Percentiles rank a stretch among this genome's conserved stretches.
Conservation (phyloP, 2,797 vertebrate genomes). For the Centropyge bicolor region DNA sequence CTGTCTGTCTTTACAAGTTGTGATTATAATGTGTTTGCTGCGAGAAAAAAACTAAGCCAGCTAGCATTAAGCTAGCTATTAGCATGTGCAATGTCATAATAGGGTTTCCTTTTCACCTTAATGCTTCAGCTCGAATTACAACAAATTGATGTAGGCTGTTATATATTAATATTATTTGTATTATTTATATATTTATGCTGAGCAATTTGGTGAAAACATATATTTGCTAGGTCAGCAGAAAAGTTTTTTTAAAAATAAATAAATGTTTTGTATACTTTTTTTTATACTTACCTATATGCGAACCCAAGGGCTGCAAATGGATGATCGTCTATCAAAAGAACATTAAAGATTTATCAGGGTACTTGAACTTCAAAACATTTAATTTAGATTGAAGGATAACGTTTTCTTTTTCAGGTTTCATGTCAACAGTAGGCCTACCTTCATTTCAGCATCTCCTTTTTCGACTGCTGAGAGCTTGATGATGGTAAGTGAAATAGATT, state of each 20-base stretch:
- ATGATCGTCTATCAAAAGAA: neutral
- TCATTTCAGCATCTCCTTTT: neutral
- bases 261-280: too few species aligned
- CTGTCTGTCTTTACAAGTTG: neutral
- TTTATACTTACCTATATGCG: neutral
- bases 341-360: neutral
- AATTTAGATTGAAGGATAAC: neutral
- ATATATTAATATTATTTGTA: neutral
- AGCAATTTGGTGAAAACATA: neutral
- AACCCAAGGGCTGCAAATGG: neutral
- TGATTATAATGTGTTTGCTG: neutral
- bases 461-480: neutral
- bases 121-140: neutral
- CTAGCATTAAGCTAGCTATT: slow-evolving; percentile 1
- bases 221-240: neutral
- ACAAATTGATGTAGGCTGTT: neutral
- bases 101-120: neutral
- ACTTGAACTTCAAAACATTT: neutral
- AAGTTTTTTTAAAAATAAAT: neutral
- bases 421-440: neutral
- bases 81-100: neutral
- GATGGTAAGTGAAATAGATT: slow-evolving; percentile 6
- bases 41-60: neutral
- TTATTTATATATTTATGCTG: neutral
- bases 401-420: neutral